Evolutionary conservation across 2,113 vertebrate species (phyloP).

Genomic region (Gulo gulo): DNA sequence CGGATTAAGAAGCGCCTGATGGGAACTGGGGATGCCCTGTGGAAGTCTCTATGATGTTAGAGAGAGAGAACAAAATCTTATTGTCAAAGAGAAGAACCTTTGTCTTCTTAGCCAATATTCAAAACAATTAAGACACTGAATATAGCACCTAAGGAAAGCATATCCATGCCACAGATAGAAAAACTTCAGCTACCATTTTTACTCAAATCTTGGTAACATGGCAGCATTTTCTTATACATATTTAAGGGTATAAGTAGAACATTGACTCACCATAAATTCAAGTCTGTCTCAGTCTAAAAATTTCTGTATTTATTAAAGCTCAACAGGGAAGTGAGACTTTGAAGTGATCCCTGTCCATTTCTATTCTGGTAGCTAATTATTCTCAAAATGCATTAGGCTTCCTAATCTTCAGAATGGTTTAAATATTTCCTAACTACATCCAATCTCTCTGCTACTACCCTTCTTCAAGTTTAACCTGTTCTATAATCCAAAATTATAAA

Average conservation of each 20-base stretch:
- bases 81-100: background rate
- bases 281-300: background rate
- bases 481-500: background rate
- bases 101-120: background rate
- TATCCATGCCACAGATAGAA: background rate
- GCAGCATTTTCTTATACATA: background rate
- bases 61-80: background rate
- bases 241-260: background rate
- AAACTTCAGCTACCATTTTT: background rate
- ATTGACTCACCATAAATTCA: background rate
- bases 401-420: background rate
- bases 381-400: background rate
- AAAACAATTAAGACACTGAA: background rate
- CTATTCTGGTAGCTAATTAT: background rate
- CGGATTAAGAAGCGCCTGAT: background rate
- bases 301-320: background rate
- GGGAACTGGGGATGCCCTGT: background rate
- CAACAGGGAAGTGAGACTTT: background rate
- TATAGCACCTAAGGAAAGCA: background rate
- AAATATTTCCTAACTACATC: background rate
- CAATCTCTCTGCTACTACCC: background rate
- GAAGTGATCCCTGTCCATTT: background rate
- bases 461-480: background rate
- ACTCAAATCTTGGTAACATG: background rate
- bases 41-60: background rate